A percentile compares a stretch with the other conserved stretches of the same genome.
Conservation (phyloP, 1,140 invertebrate genomes). For the Neodiprion fabricii region DNA sequence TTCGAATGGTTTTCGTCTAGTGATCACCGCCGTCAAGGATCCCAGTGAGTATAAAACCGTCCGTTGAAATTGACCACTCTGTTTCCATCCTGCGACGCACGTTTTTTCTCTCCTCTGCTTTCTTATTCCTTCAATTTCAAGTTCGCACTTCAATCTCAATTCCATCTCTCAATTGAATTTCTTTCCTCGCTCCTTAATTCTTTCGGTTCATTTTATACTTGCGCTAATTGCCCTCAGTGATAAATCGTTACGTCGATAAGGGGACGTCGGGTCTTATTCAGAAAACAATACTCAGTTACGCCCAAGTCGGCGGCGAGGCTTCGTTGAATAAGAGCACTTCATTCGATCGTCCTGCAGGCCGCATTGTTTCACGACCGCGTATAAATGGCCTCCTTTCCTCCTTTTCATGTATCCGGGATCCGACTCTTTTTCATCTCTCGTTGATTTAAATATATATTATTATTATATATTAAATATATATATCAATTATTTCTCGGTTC, state of each 20-base stretch:
- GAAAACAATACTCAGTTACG: too few relatives aligned
- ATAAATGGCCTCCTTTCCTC: conserved; percentile 32
- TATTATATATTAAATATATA: not conserved
- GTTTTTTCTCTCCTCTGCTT: not conserved
- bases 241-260: conserved; percentile 25
- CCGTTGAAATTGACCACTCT: not conserved
- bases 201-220: conserved; percentile 22
- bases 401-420: not conserved
- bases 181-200: conserved; percentile 20
- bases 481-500: conserved; percentile 14
- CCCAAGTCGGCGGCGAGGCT: too few relatives aligned
- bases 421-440: not conserved
- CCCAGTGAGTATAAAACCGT: conserved; percentile 73
- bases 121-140: not conserved
- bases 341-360: too few relatives aligned
- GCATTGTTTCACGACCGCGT: too few relatives aligned
- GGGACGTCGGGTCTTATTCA: too few relatives aligned
- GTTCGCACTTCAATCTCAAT: conserved; percentile 9
- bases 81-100: not conserved
- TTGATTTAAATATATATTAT: not conserved
- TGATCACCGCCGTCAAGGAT: conserved; percentile 94
- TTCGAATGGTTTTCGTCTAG: conserved; percentile 88
- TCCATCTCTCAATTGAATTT: conserved; percentile 10
- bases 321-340: too few relatives aligned
- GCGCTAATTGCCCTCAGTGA: conserved; percentile 31